Percentiles rank a stretch among this genome's conserved stretches.
Conservation (phyloP, 1,140 invertebrate genomes). For the Caligus rogercresseyi region DNA sequence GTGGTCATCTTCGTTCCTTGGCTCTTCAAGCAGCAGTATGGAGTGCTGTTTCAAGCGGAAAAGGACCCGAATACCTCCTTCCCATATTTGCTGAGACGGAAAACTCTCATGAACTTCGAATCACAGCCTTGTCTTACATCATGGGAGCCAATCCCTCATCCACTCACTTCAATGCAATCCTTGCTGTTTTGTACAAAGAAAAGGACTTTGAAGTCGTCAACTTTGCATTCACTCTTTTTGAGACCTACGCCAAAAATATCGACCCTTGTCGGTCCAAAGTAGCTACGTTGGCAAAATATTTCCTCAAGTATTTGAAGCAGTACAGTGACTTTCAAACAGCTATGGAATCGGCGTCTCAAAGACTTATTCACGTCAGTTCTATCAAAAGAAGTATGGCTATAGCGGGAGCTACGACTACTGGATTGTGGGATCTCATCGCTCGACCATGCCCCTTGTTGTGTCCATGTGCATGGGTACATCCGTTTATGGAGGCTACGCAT, state of each 20-base stretch:
- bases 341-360: constrained; percentile 18
- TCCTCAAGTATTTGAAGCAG: constrained; percentile 16
- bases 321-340: constrained; percentile 3
- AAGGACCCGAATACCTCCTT: background rate
- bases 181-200: constrained; percentile 10
- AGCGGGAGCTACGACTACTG: background rate
- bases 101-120: background rate
- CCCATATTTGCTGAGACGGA: background rate
- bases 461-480: background rate
- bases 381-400: constrained; percentile 18
- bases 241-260: constrained; percentile 1
- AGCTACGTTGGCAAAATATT: background rate
- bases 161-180: constrained; percentile 1
- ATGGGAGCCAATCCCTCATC: background rate
- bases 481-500: background rate
- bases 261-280: constrained; percentile 6
- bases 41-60: background rate
- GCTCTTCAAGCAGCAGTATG: constrained; percentile 2
- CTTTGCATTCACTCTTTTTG: constrained; percentile 17
- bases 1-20: background rate
- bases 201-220: constrained; percentile 14
- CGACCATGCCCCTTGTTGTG: background rate
- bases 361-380: constrained; percentile 9
- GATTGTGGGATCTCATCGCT: constrained; percentile 5
- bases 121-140: background rate